Conservation (phyloP, 64 coral and sea anemone species). For the Pocillopora verrucosa region DNA sequence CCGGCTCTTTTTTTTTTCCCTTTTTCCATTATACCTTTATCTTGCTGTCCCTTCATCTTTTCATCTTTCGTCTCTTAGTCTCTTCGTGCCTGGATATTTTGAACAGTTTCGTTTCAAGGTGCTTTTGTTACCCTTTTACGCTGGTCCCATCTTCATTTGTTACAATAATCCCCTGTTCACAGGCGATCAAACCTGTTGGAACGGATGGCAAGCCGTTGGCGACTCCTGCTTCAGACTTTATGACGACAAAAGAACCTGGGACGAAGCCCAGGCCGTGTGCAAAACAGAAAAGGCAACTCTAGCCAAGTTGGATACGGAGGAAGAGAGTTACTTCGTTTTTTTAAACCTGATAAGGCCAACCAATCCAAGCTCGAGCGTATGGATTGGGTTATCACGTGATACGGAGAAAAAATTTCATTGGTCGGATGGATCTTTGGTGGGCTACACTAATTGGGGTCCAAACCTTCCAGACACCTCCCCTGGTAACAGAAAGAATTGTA, state of each 20-base stretch:
- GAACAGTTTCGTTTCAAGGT: no score
- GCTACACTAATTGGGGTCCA: slow-evolving; percentile 24
- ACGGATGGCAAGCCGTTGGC: slow-evolving; percentile 4
- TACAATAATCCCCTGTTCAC: neutral
- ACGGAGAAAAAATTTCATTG: slow-evolving; percentile 20
- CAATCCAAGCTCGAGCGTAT: slow-evolving; percentile 24
- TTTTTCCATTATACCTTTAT: neutral
- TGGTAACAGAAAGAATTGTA: slow-evolving; percentile 23
- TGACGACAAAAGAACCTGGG: slow-evolving; percentile 17
- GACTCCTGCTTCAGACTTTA: slow-evolving; percentile 27
- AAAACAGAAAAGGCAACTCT: slow-evolving; percentile 5
- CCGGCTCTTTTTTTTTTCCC: no score
- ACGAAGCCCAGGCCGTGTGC: neutral
- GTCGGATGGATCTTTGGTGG: neutral
- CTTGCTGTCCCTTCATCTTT: neutral
- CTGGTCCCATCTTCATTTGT: no score
- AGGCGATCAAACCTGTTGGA: slow-evolving; percentile 34
- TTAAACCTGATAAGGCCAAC: slow-evolving; percentile 19
- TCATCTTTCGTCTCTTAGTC: neutral
- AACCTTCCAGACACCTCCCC: neutral
- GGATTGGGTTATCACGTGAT: slow-evolving; percentile 38
- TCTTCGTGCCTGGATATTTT: no score
- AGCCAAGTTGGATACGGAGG: slow-evolving; percentile 16
- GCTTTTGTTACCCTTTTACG: no score
- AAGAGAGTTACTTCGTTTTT: slow-evolving; percentile 35